Evolutionary conservation across 2,888 invertebrate genomes (phyloP).

Genomic region (Lepidochitona cinerea): DNA sequence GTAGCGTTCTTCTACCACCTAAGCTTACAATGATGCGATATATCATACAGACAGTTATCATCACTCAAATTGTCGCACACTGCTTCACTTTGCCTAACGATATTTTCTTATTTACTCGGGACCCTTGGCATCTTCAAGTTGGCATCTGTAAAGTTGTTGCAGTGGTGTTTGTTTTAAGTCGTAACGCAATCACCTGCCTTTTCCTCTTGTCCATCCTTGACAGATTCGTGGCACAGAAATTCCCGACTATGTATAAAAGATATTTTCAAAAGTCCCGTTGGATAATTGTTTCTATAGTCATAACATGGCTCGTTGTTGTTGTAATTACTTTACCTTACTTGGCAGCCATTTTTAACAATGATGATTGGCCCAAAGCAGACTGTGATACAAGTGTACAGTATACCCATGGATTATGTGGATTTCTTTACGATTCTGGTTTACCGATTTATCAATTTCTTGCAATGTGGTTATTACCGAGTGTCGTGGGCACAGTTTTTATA

Average conservation of each 20-base stretch:
- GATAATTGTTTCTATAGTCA: background rate
- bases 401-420: background rate
- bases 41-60: background rate
- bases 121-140: background rate
- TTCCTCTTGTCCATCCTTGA: background rate
- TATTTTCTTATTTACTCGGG: background rate
- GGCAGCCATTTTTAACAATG: background rate
- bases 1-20: background rate
- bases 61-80: background rate
- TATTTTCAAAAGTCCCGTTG: background rate
- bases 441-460: background rate
- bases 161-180: background rate
- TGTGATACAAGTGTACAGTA: background rate
- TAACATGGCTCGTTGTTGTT: background rate
- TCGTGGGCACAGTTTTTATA: background rate
- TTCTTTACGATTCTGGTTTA: background rate
- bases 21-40: background rate
- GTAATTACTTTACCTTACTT: background rate
- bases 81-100: background rate
- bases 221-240: background rate
- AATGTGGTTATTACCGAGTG: background rate
- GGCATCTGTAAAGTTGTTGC: background rate
- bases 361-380: background rate
- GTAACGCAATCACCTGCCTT: background rate
- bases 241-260: background rate